A percentile compares a stretch with the other conserved stretches of the same genome.
Evolutionary conservation across 2,113 vertebrate genomes (phyloP).

Genomic region (Colaptes auratus): DNA sequence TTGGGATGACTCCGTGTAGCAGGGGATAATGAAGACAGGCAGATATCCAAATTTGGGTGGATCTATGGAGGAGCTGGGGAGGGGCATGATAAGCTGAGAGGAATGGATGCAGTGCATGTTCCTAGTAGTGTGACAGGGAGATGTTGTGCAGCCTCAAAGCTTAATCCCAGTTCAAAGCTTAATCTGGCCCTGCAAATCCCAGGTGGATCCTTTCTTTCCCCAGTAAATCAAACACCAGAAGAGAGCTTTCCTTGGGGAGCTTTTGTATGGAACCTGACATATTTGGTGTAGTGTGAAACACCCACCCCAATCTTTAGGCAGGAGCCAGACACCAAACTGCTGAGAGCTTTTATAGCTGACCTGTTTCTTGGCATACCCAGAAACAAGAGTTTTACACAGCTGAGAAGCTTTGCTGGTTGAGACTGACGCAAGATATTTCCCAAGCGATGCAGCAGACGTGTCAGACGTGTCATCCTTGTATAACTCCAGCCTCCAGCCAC

Average conservation of each 20-base stretch:
- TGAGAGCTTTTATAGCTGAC: neutral
- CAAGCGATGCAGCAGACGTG: neutral
- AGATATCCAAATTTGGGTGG: neutral
- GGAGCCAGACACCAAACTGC: neutral
- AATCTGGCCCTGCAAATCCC: neutral
- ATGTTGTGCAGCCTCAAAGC: neutral
- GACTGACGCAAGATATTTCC: neutral
- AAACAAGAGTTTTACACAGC: neutral
- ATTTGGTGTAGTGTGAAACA: neutral
- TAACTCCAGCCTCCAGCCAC: neutral
- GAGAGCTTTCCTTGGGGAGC: neutral
- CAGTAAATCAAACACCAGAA: neutral
- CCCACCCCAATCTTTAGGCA: neutral
- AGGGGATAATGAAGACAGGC: neutral
- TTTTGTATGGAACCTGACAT: neutral
- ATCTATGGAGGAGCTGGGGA: neutral
- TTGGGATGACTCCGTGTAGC: neutral
- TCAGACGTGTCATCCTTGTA: neutral
- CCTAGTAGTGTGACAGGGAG: neutral
- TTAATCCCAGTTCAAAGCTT: neutral
- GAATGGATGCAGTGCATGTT: rapidly evolving
- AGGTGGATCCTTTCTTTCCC: neutral
- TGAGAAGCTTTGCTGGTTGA: neutral
- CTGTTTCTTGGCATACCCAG: neutral
- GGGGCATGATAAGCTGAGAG: neutral